These are phyloP conservation scores for Amiota communis DNA, from an alignment of 2,888 invertebrate species.

Conservation along the genomic window DNA sequence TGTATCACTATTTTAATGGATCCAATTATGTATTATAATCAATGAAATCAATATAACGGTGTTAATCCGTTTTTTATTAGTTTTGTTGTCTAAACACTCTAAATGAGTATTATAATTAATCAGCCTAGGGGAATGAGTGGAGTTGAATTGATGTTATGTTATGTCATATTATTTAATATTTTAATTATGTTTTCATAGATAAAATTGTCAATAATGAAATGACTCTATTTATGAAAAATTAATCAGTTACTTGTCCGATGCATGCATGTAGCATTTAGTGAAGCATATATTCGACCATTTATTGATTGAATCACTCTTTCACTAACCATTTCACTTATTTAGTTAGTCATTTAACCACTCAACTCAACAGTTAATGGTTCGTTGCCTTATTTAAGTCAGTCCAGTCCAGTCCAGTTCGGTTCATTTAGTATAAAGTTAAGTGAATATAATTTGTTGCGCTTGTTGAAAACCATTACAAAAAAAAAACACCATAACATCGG, in stretches of 20 bases:
- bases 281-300: not conserved
- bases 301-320: no score
- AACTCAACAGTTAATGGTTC: not conserved
- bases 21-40: no score
- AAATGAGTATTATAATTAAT: no score
- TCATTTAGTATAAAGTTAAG: not conserved
- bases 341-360: slow-evolving; percentile 1
- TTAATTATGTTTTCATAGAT: no score
- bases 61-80: no score
- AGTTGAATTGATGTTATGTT: not conserved
- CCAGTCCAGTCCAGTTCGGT: not conserved
- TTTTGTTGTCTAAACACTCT: no score
- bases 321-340: not conserved
- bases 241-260: not conserved
- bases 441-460: no score
- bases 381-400: no score
- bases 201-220: not conserved
- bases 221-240: not conserved
- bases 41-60: no score
- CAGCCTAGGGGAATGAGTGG: not conserved
- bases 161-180: not conserved
- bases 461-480: not conserved
- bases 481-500: not conserved
- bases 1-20: no score
- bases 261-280: not conserved